Evolutionary conservation across 2,797 vertebrate genomes (phyloP), one percentile per base, ranked within the genome.

Genomic region (Tinamus major): DNA sequence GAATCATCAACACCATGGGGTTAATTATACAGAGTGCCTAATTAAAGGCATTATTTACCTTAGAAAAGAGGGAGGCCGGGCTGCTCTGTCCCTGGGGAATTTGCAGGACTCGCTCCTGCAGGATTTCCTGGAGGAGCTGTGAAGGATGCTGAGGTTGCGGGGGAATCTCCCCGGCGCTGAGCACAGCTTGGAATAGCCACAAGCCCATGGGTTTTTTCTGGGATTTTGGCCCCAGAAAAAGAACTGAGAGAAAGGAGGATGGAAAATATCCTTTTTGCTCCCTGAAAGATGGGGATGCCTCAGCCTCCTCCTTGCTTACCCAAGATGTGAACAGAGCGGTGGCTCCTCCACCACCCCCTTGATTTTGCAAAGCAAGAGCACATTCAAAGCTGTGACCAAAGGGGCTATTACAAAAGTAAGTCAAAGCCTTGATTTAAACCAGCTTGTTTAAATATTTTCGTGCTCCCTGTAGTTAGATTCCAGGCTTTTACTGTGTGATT

Each of bases 21-120:
- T 96, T 97, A 97, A 97, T 97, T 97, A 96, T 94, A 63, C 92
- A 92, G 81, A 92, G 94, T 95, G 94, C 68, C 79, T 97, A 97
- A 97, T 98, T 95, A 97, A 96, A 97, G 87, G 94, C 75, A 79
- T 92, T 96, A 94, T 97, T 98, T 97, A 94, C 96, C 91, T 96
- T 95, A 71, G 95, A 93, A 97, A 96, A 88, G 24, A 71, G 87
- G 90, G 78, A 87, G 81, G 46, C 42, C 29, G 61, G 92, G 91
- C 76, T 82, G 80, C 93, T 90, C 46, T 19, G 33, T 79, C 55
- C 56, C 76, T 86, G 0, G 8, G 79, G n/a, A 63, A 91, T 79
- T 88, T 56, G 24, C 70, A 67, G 35, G 56, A 44, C 39, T 96
- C 79, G 49, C 33, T 17, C 89, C 61, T 71, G 49, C 33, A 1